Evolutionary conservation across 64 coral and sea anemone genomes (phyloP), one percentile per base, ranked within the genome.

Genomic region (Stylophora pistillata): DNA sequence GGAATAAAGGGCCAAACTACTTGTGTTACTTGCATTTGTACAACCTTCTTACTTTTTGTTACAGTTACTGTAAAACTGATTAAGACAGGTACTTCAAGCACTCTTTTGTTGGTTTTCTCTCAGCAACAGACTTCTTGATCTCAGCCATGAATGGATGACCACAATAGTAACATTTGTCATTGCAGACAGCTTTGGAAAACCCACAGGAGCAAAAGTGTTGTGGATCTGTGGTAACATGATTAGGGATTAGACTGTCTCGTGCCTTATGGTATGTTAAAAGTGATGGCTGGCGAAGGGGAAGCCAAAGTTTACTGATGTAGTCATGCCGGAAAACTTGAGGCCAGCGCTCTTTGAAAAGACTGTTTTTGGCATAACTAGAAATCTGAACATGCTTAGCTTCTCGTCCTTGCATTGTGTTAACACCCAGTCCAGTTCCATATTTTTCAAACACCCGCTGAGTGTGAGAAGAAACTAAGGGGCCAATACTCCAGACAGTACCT

Each of bases 331-430:
- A 82, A 29, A 93, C 91, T 81, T 93, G 91, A 13, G 29, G 55
- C 91, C 91, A 93, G 17, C 85, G 20, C 2, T 73, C 9, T 55
- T 93, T 93, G 74, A 63, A 88, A 30, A 88, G 77, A 41, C 76
- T 93, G 56, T 93, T 93, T 74, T 93, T 93, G 21, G 85, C 77
- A 83, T 70, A 93, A 47, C 85, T 82, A 37, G 85, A 77, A 61
- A 93, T 88, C 52, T 93, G 91, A 12, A 88, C 65, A 74, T 93
- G 85, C 59, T 93, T 93, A 52, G 85, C 91, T 70, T 93, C 91
- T 30, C 91, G 80, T 81, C 91, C 91, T 71, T 93, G 91, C 85
- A 82, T 93, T 88, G 91, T 88, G 55, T 88, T 93, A 28, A 93
- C 80, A 53, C 85, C 85, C 37, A 93, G 69, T 26, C 85, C 91